A percentile compares a stretch with the other conserved stretches of the same genome.
phyloP scores from a whole-genome alignment of 2,797 vertebrate species.

The Argya squamiceps region DNA sequence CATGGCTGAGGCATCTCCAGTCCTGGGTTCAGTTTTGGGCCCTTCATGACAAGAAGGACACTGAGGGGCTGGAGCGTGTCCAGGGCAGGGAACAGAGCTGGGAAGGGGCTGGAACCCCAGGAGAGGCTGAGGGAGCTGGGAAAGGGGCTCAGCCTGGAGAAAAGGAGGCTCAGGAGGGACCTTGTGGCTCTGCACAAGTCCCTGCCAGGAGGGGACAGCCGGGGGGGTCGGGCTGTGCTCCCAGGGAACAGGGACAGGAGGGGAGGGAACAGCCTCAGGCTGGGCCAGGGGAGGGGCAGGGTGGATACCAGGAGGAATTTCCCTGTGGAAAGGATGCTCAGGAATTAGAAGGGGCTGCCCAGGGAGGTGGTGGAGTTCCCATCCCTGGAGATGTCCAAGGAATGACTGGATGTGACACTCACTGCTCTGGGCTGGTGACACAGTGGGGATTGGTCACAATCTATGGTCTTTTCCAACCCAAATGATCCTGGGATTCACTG shows the following conservation, averaged over 20 bases:
- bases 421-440: neutral
- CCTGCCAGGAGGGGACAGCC: neutral
- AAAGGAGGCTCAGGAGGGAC: neutral
- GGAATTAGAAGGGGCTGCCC: accelerated
- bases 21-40: neutral
- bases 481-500: neutral
- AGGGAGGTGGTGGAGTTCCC: accelerated
- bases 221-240: neutral
- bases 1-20: neutral
- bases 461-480: accelerated
- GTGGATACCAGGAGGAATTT: accelerated
- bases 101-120: neutral
- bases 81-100: neutral
- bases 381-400: neutral
- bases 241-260: neutral
- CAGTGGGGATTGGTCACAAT: accelerated
- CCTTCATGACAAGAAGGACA: accelerated
- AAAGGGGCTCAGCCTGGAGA: neutral
- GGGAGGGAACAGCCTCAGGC: neutral
- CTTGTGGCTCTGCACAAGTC: neutral
- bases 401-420: accelerated
- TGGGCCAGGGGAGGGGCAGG: accelerated
- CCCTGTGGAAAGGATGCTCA: accelerated
- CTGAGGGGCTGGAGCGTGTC: accelerated
- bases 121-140: neutral